Percentiles rank a stretch among this genome's conserved stretches.
These are phyloP conservation scores for Lycaon pictus DNA, from an alignment of 2,113 vertebrate genomes.

Conservation along the genomic window DNA sequence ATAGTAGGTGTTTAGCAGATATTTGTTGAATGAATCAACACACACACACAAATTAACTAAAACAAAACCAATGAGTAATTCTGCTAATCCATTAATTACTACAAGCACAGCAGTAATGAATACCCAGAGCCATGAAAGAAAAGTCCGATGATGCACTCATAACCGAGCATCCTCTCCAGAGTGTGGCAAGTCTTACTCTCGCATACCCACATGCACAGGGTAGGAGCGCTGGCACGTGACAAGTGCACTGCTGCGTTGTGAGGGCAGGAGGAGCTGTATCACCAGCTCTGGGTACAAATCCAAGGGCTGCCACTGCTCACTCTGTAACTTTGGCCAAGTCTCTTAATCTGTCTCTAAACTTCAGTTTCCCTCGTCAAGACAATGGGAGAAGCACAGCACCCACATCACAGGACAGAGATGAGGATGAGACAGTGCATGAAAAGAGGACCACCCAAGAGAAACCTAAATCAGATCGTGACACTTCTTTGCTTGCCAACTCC, in stretches of 20 bases:
- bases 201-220: neutral
- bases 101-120: neutral
- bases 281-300: neutral
- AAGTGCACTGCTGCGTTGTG: neutral
- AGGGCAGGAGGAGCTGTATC: neutral
- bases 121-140: neutral
- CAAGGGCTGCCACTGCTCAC: neutral
- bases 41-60: neutral
- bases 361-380: neutral
- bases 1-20: neutral
- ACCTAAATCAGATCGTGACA: fast-evolving
- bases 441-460: neutral
- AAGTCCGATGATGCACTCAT: fast-evolving
- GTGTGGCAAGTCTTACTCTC: neutral
- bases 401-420: neutral
- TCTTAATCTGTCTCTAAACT: neutral
- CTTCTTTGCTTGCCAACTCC: neutral
- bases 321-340: neutral
- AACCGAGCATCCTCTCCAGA: neutral
- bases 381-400: neutral
- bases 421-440: neutral
- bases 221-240: fast-evolving
- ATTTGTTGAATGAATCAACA: neutral
- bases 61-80: neutral
- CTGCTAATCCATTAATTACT: neutral